Percentiles rank a stretch among this genome's conserved stretches.
These are phyloP conservation scores for Melipona beecheii DNA, from an alignment of 2,888 invertebrate genomes.

Conservation along the genomic window DNA sequence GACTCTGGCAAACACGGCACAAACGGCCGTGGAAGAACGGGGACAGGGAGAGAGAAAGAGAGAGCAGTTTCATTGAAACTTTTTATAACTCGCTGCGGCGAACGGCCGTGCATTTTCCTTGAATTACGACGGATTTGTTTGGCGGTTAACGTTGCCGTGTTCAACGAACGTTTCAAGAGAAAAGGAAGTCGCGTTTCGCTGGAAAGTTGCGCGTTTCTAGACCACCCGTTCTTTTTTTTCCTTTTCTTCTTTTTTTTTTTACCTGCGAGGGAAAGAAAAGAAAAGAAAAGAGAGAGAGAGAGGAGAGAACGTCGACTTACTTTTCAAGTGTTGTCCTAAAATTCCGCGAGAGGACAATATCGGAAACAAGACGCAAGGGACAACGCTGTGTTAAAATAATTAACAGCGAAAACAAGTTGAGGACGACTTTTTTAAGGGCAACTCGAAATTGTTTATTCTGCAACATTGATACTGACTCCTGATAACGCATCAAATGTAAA, in stretches of 20 bases:
- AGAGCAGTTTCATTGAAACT: constrained; percentile 49
- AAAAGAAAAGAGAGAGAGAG: no score
- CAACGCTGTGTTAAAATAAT: not conserved
- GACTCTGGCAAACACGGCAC: not conserved
- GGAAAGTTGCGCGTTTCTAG: constrained; percentile 6
- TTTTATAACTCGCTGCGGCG: constrained; percentile 37
- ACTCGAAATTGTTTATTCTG: no score
- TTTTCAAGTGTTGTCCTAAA: not conserved
- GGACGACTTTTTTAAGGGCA: no score
- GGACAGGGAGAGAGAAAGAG: no score
- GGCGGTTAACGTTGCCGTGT: constrained; percentile 12
- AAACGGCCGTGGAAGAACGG: not conserved
- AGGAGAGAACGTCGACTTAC: not conserved
- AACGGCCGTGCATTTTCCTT: constrained; percentile 28
- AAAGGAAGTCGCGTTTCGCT: constrained; percentile 5
- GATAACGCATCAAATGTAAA: no score
- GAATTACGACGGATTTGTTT: constrained; percentile 45
- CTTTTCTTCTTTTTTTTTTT: no score
- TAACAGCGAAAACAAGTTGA: no score
- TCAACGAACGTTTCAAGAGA: constrained; percentile 13
- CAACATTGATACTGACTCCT: no score
- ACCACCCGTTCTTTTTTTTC: no score
- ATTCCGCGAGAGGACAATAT: not conserved
- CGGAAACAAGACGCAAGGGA: not conserved
- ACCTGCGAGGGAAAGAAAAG: not conserved